Base-by-base conservation (phyloP, 2,888 invertebrate species). In the Candidula unifasciata region DNA sequence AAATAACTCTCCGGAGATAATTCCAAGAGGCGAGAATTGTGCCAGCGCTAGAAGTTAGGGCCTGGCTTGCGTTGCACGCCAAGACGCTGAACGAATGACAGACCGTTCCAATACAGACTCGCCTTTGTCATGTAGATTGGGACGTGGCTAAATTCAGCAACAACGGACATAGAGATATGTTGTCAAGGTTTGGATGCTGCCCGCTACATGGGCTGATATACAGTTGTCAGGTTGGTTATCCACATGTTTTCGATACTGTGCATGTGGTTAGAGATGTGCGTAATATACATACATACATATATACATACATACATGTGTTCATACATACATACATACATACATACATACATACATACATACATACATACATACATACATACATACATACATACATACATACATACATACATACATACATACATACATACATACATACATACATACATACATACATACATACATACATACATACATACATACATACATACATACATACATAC, bases 81-180 rank as follows among this genome's bases (percentile, higher is more conserved):
- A 52, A 18, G 54, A 52, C 52, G 16, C n/a, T 52, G 21, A 52
- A 27, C 24, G 74, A 74, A 54, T 74, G 54, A 74, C 74, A 30
- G 52, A 54, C 54, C 10, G 74, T 24, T 18, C n/a, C 44, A 33
- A 27, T n/a, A 52, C 54, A 74, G 54, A 18, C 54, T 16, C 30
- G 30, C 30, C 54, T 54, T 74, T 74, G 74, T 73, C 44, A 73
- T 74, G 74, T 74, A 74, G 74, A 74, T 74, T 21, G 27, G 54
- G 21, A 30, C 10, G 54, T 54, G 54, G 52, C 74, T 21, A 18
- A 33, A 30, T 27, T 13, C 30, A 54, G 54, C 30, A 16, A 27
- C 52, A 74, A 16, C 18, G 27, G 16, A 74, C 52, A 71, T 8
- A 69, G 33, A 24, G 0, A 24, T 35, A 69, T 57, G 35, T 33